Percentiles rank a stretch among this genome's conserved stretches.
Conservation (phyloP, 2,888 invertebrate species). For the Timema cristinae region DNA sequence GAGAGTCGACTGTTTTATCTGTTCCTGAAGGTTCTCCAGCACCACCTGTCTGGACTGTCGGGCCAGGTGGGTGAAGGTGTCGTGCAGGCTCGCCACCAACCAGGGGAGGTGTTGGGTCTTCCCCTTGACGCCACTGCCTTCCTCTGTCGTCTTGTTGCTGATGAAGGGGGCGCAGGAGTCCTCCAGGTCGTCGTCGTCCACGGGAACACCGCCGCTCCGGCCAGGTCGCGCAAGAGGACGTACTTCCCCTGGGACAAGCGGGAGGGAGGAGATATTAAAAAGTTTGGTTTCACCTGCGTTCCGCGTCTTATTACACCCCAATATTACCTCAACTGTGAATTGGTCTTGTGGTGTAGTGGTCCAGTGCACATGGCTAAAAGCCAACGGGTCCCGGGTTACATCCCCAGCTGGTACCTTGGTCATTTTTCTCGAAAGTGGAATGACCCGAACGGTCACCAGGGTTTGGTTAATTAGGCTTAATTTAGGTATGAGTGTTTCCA, state of each 20-base stretch:
- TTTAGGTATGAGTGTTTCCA: too few species aligned
- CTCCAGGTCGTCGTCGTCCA: slow-evolving; percentile 57
- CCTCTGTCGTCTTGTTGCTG: slow-evolving; percentile 15
- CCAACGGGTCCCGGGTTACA: too few species aligned
- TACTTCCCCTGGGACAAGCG: slow-evolving; percentile 57
- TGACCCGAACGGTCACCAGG: too few species aligned
- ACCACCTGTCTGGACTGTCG: slow-evolving; percentile 62
- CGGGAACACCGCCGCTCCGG: slow-evolving; percentile 60
- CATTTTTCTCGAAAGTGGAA: too few species aligned
- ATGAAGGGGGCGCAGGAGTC: slow-evolving; percentile 32
- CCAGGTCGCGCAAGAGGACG: slow-evolving; percentile 63
- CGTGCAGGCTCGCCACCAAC: slow-evolving; percentile 36
- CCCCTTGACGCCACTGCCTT: slow-evolving; percentile 15
- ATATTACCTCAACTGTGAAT: too few species aligned
- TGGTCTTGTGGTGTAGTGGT: too few species aligned
- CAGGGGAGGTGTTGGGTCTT: neutral
- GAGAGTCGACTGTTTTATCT: slow-evolving; percentile 44
- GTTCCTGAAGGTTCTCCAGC: slow-evolving; percentile 59
- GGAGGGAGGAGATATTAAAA: too few species aligned
- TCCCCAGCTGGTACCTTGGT: too few species aligned
- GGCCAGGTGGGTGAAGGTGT: slow-evolving; percentile 51
- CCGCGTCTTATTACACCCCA: too few species aligned
- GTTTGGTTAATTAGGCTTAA: too few species aligned
- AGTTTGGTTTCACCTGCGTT: too few species aligned
- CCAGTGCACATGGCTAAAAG: too few species aligned